Evolutionary conservation across 2,888 invertebrate species (phyloP).

Genomic region (Acleris holmiana): DNA sequence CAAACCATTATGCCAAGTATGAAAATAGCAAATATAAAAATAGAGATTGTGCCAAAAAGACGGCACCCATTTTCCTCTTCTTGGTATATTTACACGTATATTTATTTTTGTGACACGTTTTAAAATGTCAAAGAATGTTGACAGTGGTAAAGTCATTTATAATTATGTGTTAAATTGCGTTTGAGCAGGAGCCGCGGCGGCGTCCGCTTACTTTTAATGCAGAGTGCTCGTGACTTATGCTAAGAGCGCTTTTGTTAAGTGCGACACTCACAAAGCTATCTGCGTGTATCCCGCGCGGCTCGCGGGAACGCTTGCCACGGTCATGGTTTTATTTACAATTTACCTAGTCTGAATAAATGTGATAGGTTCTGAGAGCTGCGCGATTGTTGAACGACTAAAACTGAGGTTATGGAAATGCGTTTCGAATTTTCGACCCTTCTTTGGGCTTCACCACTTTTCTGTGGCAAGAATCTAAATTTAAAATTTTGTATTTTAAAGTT

Average conservation of each 20-base stretch:
- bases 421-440: no score
- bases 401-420: no score
- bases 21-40: no score
- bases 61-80: background rate
- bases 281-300: slow-evolving; percentile 21
- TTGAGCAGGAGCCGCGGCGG: slow-evolving; percentile 26
- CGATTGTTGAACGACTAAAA: no score
- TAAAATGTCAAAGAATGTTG: slow-evolving; percentile 16
- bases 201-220: slow-evolving; percentile 36
- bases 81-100: background rate
- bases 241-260: slow-evolving; percentile 37
- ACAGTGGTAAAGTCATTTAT: slow-evolving; percentile 29
- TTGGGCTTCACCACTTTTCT: no score
- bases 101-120: background rate
- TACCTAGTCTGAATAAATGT: background rate
- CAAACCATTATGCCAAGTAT: no score
- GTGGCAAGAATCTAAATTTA: no score
- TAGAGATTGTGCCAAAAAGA: no score
- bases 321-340: background rate
- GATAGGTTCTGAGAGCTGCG: no score
- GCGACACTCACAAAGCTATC: slow-evolving; percentile 28
- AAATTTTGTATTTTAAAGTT: no score
- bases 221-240: slow-evolving; percentile 37
- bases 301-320: no score
- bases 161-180: slow-evolving; percentile 32